Conservation (phyloP, 2,888 invertebrate genomes). For the Habroteleia sp. region DNA sequence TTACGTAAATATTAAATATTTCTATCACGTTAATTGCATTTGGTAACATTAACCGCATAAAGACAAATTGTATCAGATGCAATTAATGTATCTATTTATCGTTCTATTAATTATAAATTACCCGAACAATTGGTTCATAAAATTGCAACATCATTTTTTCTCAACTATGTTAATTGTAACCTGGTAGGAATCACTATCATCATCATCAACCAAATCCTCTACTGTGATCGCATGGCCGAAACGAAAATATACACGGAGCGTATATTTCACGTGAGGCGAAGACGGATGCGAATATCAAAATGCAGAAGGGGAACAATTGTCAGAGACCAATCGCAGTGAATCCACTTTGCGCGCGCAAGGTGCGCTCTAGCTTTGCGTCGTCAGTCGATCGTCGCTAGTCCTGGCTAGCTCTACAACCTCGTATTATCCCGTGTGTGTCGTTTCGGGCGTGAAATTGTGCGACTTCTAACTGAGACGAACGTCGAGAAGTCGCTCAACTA, state of each 20-base stretch:
- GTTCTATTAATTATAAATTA: no score
- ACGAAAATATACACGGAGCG: slow-evolving; percentile 51
- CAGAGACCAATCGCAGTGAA: slow-evolving; percentile 53
- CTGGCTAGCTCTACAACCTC: slow-evolving; percentile 45
- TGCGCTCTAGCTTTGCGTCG: slow-evolving; percentile 67
- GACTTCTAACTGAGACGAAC: slow-evolving; percentile 16
- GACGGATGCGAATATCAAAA: slow-evolving; percentile 60
- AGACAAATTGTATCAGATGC: no score
- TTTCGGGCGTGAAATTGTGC: slow-evolving; percentile 30
- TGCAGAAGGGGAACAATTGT: slow-evolving; percentile 56
- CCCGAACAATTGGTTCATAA: no score
- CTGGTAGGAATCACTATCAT: slow-evolving; percentile 38
- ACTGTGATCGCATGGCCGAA: slow-evolving; percentile 42
- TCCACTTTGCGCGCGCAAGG: slow-evolving; percentile 61
- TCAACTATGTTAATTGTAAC: slow-evolving; percentile 31
- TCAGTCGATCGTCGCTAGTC: slow-evolving; percentile 73
- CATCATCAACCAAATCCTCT: slow-evolving; percentile 44
- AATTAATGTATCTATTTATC: no score
- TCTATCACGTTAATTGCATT: no score
- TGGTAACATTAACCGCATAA: no score
- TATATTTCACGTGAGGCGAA: slow-evolving; percentile 22
- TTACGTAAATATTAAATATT: no score
- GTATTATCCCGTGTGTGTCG: slow-evolving; percentile 6
- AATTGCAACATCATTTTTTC: no score
- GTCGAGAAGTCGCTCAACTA: background rate